Evolutionary conservation across 2,797 vertebrate genomes (phyloP), one percentile per base, ranked within the genome.

Genomic region (Amazona finschi): DNA sequence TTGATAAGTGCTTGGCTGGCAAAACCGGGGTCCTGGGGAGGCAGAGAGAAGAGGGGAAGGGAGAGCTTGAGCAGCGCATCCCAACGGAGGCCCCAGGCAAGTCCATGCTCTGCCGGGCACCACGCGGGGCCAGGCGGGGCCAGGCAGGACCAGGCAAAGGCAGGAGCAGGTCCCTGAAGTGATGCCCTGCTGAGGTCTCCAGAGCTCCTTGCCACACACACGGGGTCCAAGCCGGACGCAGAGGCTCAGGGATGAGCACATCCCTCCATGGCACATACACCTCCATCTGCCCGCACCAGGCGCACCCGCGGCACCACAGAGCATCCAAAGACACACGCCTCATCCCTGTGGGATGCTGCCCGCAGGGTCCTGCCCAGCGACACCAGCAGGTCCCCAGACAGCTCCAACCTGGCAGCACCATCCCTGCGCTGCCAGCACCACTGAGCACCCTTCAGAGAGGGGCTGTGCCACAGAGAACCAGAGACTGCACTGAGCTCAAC

Each of bases 1-100:
- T 97, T 99, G 97, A 99, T 99, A 95, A 99, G 98, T 41, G 99
- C 99, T 97, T 99, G 99, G 95, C 99, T 98, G 97, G 99, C 99
- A 97, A 98, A 98, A 92, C 99, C 98, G 22, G 99, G 98, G 97
- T 99, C 99, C 99, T 99, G 95, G 87, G 81, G 91, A 87, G 70
- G 92, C 90, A 95, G 83, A 96, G 83, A 95, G 69, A 95, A 91
- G 90, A 96, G 90, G 95, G 86, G 91, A 95, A 93, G 95, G 93
- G 93, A 70, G 57, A 92, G 79, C 83, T 94, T 97, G 95, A 96
- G 92, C 85, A 60, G 49, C 30, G 5, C 5, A 5, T n/a, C 62
- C 62, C 64, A 1, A 61, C 5, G 3, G 71, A 41, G 47, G 8
- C 3, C 71, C 67, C 27, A 4, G 81, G 75, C 53, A 62, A 73